Base-by-base conservation (phyloP, 2,113 vertebrate genomes). In the Xenus cinereus region DNA sequence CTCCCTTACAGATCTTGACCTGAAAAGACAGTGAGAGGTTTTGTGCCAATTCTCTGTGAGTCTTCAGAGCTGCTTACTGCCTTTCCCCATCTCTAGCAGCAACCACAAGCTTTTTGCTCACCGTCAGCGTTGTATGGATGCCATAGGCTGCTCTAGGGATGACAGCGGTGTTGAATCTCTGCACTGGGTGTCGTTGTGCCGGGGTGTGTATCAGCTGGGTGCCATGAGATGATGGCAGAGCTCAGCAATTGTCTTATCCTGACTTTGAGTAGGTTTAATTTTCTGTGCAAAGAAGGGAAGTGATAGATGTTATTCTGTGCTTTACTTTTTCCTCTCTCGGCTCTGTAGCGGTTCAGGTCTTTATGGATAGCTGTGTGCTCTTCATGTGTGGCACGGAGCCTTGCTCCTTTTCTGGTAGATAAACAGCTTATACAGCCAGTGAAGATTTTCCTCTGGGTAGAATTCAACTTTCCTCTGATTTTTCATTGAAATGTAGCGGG, bases 121-220 rank as follows among this genome's bases (percentile, higher is more conserved):
- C 30, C 3, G 4, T 21, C 72, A 68, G 33, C 10, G 5, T 71
- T 78, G 81, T 46, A 7, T 0, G 1, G 35, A 3, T 23, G 26
- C 75, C 9, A 6, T 14, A 28, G 67, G 50, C 35, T 66, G 21
- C 56, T 76, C 71, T 22, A 10, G 73, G 64, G 57, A 10, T 46
- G 68, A 2, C 37, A 28, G 41, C 6, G 2, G 12, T 39, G 43
- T 39, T 76, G 60, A 45, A 27, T 41, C 27, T 82, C 56, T 84
- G 51, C 37, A 13, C 0, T 45, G 66, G 60, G 59, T 45, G 16
- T 12, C 0, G 0, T 20, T 14, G 14, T 63, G 33, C 16, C 77
- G 74, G 27, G 46, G 13, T 57, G 62, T 75, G 32, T 43, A 6
- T 75, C 72, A 37, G 13, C n/a, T 69, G 86, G 15, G 48, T 39